Percentiles rank a stretch among this genome's conserved stretches.
Conservation (phyloP, 2,888 invertebrate species). For the Osmoderma eremita region DNA sequence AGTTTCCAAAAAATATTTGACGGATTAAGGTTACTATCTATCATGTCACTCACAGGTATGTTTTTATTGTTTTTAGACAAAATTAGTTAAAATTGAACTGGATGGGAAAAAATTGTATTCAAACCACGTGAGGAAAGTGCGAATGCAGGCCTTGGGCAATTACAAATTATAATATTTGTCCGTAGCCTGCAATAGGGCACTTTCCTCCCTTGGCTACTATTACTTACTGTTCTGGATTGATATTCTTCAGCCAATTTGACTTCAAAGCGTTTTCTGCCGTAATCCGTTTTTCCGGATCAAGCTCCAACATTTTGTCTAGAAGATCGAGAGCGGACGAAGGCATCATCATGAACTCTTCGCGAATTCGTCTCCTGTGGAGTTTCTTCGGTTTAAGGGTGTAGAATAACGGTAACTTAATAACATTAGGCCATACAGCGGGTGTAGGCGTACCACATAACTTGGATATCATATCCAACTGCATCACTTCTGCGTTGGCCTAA, state of each 20-base stretch:
- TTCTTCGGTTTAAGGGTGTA: slow-evolving; percentile 92
- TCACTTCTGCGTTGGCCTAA: slow-evolving; percentile 91
- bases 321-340: slow-evolving; percentile 88
- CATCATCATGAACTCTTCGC: slow-evolving; percentile 95
- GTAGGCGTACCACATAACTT: slow-evolving; percentile 94
- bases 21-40: too few relatives aligned
- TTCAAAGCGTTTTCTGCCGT: slow-evolving; percentile 94
- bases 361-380: slow-evolving; percentile 84
- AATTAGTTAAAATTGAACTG: too few relatives aligned
- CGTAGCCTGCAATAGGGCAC: too few relatives aligned
- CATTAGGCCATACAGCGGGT: slow-evolving; percentile 96
- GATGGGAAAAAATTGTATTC: too few relatives aligned
- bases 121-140: too few relatives aligned
- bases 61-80: too few relatives aligned
- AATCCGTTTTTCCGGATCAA: slow-evolving; percentile 94
- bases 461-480: slow-evolving; percentile 94
- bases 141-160: too few relatives aligned
- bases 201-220: too few relatives aligned
- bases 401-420: slow-evolving; percentile 92
- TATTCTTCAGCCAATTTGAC: slow-evolving; percentile 90
- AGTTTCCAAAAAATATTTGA: too few relatives aligned
- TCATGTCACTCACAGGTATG: too few relatives aligned
- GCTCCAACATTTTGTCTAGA: slow-evolving; percentile 93
- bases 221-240: slow-evolving; percentile 89
- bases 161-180: too few relatives aligned